Evolutionary conservation across 2,113 vertebrate genomes (phyloP), one percentile per base, ranked within the genome.

Genomic region (Leptosomus discolor): DNA sequence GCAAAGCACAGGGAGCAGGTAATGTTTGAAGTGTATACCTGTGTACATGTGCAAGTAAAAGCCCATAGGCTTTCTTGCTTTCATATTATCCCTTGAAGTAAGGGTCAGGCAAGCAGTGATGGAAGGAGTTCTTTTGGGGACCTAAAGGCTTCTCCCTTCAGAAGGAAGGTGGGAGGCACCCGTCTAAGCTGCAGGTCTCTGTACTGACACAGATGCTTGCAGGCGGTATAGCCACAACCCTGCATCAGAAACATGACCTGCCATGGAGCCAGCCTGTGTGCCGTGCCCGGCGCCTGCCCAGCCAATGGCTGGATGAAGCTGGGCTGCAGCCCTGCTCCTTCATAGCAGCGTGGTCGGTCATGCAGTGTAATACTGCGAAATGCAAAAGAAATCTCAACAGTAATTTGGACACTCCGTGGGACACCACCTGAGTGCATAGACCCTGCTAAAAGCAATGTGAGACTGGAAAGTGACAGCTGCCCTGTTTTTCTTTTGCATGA

Each of bases 171-270:
- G 29, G 29, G 50, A 80, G n/a, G 45, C 18, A 37, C 10, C 37
- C 23, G 19, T 7, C 37, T 24, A 14, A 24, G 34, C 19, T 39
- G 45, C 6, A 3, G 13, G 15, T 82, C 48, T n/a, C 37, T 1
- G 0, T 24, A 10, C 12, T 0, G 1, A 27, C 29, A 6, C 2
- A 3, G n/a, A 15, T 4, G 4, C 23, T 34, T 2, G 3, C 21
- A 10, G 36, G 46, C 5, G 2, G 22, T 34, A 9, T 58, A 30
- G 23, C 45, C 34, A 11, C 37, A 69, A 20, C 11, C 20, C 58
- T 27, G 37, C 37, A 20, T 15, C 46, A 12, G 34, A 15, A 41
- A 30, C 3, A 11, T 5, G 23, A 15, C 46, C 43, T 51, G 43
- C 67, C 23, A 8, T 8, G 22, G 30, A 67, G 41, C 41, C 60